These are phyloP conservation scores for Megalopta genalis DNA, from an alignment of 1,140 invertebrate genomes.

Conservation along the genomic window DNA sequence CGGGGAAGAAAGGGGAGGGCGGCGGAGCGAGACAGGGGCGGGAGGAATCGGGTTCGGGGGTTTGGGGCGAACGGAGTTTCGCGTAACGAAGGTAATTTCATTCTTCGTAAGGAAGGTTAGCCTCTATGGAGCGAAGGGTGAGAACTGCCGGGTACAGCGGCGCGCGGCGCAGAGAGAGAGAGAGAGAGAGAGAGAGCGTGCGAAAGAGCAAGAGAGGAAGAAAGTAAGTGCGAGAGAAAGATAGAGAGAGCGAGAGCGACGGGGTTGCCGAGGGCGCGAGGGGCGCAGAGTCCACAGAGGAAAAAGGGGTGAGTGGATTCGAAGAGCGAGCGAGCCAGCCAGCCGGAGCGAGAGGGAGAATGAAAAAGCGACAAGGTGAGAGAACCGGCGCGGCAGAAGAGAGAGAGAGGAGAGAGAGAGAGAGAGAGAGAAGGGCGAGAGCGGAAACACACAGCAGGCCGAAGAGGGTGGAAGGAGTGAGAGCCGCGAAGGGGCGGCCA, in stretches of 20 bases:
- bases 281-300: slow-evolving; percentile 53
- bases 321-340: slow-evolving; percentile 50
- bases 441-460: slow-evolving; percentile 32
- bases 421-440: too few species aligned
- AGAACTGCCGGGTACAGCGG: slow-evolving; percentile 25
- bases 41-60: slow-evolving; percentile 68
- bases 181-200: too few species aligned
- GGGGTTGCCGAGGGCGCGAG: not conserved
- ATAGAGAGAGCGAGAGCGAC: not conserved
- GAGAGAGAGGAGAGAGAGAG: slow-evolving; percentile 10
- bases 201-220: not conserved
- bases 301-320: slow-evolving; percentile 52
- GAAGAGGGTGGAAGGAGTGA: slow-evolving; percentile 47
- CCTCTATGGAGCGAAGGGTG: slow-evolving; percentile 48
- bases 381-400: slow-evolving; percentile 28
- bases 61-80: slow-evolving; percentile 74
- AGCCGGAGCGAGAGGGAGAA: slow-evolving; percentile 43
- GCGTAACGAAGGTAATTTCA: slow-evolving; percentile 80
- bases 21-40: slow-evolving; percentile 43
- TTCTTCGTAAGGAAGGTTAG: slow-evolving; percentile 74
- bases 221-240: not conserved
- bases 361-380: slow-evolving; percentile 18
- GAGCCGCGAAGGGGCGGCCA: slow-evolving; percentile 49
- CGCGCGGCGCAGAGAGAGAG: not conserved
- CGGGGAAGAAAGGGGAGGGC: not conserved